Conservation (phyloP, 1,140 invertebrate genomes). For the Ylistrum balloti region DNA sequence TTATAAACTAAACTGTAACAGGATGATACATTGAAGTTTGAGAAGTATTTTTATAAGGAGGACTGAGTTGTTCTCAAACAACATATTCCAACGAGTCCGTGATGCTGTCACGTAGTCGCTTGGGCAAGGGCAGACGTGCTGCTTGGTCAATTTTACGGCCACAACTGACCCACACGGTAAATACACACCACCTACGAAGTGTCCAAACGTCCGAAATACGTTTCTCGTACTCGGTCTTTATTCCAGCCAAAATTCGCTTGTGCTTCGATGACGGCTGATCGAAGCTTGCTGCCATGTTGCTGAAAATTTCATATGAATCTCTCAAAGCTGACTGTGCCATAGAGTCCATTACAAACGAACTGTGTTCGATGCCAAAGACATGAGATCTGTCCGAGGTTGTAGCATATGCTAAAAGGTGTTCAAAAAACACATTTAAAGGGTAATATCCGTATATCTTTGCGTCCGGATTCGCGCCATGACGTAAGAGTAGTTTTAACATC, state of each 20-base stretch:
- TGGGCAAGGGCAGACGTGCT: not conserved
- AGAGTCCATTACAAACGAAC: not conserved
- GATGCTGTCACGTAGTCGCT: not conserved
- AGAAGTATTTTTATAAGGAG: no score
- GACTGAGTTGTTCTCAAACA: not conserved
- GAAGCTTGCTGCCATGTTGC: not conserved
- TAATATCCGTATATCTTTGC: constrained; percentile 49
- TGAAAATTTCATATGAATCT: constrained; percentile 21
- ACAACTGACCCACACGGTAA: constrained; percentile 26
- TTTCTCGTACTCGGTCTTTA: not conserved
- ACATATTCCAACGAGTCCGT: constrained; percentile 2
- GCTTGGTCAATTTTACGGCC: not conserved
- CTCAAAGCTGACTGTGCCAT: not conserved
- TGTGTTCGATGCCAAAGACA: not conserved
- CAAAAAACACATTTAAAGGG: constrained; percentile 62
- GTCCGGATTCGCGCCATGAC: constrained; percentile 72
- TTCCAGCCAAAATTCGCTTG: not conserved
- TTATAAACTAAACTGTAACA: no score
- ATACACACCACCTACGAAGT: constrained; percentile 11
- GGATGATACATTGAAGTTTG: no score
- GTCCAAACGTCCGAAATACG: constrained; percentile 4
- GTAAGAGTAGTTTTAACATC: constrained; percentile 65
- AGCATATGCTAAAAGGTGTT: constrained; percentile 49
- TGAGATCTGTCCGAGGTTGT: not conserved
- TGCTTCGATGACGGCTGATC: not conserved